These are phyloP conservation scores for Pyralis farinalis DNA, from an alignment of 2,888 invertebrate species.

Conservation along the genomic window DNA sequence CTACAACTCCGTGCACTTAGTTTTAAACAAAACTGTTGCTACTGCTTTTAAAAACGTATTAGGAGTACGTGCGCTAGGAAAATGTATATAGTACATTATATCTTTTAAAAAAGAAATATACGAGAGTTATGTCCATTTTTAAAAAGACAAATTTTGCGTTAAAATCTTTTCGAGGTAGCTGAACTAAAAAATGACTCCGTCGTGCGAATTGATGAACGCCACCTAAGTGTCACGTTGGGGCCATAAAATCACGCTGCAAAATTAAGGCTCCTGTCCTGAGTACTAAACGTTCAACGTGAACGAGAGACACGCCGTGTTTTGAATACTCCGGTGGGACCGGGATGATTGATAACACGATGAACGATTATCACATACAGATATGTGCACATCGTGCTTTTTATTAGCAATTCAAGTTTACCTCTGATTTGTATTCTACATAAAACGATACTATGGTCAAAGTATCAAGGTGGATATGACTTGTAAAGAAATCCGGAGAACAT, in stretches of 20 bases:
- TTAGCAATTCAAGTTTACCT: no score
- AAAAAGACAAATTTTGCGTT: background rate
- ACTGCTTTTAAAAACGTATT: slow-evolving; percentile 32
- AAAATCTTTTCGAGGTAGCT: background rate
- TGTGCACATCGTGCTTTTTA: no score
- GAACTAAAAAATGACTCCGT: background rate
- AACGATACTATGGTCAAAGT: no score
- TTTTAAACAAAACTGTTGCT: slow-evolving; percentile 59
- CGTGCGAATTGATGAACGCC: slow-evolving; percentile 7
- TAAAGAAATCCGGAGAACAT: no score
- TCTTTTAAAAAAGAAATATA: background rate
- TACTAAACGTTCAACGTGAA: slow-evolving; percentile 8
- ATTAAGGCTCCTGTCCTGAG: slow-evolving; percentile 4
- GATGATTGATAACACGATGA: background rate
- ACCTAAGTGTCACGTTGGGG: slow-evolving; percentile 10
- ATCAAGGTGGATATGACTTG: no score
- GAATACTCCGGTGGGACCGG: slow-evolving; percentile 1
- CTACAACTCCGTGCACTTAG: slow-evolving; percentile 72
- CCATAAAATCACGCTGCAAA: slow-evolving; percentile 10
- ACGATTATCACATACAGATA: no score
- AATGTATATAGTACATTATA: background rate
- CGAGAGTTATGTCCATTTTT: background rate
- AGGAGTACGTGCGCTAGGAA: slow-evolving; percentile 13
- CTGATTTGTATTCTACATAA: no score
- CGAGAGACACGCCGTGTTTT: background rate